phyloP scores from a whole-genome alignment of 2,888 invertebrate genomes.

The Apodemia mormo region DNA sequence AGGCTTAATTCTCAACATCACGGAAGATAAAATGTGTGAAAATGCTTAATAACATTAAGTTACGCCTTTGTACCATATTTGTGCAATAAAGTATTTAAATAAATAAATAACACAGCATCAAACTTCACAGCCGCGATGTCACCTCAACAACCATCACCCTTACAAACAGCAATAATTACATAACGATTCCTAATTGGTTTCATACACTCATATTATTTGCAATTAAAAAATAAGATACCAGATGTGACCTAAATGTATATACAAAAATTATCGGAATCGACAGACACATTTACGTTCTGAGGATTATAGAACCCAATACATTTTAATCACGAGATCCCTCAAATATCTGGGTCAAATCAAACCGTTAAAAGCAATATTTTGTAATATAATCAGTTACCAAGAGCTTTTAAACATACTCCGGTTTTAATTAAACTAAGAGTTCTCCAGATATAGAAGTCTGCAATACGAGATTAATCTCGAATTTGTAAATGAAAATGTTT shows the following conservation, averaged over 20 bases:
- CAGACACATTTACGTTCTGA: conserved; percentile 3
- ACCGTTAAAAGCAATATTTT: conserved; percentile 13
- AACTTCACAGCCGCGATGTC: too few relatives aligned
- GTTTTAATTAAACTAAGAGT: conserved; percentile 11
- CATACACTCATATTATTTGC: background rate
- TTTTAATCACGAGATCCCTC: conserved; percentile 8
- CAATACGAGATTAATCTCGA: background rate
- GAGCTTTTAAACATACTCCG: background rate
- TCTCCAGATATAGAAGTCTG: background rate
- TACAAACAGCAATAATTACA: too few relatives aligned
- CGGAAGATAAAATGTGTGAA: too few relatives aligned
- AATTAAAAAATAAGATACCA: background rate
- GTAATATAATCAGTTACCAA: conserved; percentile 1
- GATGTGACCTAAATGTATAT: background rate
- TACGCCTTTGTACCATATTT: too few relatives aligned
- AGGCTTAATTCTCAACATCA: too few relatives aligned
- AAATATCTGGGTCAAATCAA: conserved; percentile 13
- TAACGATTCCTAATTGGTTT: too few relatives aligned
- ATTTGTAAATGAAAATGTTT: background rate
- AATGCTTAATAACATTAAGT: too few relatives aligned
- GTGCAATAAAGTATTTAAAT: too few relatives aligned
- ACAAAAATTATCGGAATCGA: background rate
- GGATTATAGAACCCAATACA: conserved; percentile 5
- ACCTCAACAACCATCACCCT: too few relatives aligned
- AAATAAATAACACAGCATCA: too few relatives aligned